Base-by-base conservation (phyloP, 2,113 vertebrate genomes). In the Xiphophorus couchianus region DNA sequence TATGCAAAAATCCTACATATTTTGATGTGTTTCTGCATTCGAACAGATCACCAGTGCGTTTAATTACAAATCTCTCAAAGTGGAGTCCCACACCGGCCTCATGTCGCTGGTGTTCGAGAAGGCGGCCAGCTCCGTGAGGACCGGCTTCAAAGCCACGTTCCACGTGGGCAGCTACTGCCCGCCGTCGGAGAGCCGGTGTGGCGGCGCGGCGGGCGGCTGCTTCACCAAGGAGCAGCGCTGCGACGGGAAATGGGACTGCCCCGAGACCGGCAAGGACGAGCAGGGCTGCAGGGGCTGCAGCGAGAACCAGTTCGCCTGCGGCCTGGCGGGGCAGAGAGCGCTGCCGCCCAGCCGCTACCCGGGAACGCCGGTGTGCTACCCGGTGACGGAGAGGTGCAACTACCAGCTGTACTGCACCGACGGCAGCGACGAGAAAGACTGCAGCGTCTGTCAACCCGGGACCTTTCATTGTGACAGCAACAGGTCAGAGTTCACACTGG, bases 351-450 rank as follows among this genome's bases (percentile, higher is more conserved):
- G 75, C 10, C 90, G 76, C 77, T 84, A 78, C 0, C 27, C 63
- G 0, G 75, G 87, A 17, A 78, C 84, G 1, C 90, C 94, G 0
- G 86, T 95, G 74, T 97, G 96, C 77, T 97, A 96, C 81, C 89
- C 94, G 0, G 87, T 91, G 1, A 84, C 92, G 0, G 96, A 97
- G 84, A 88, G 96, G 31, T 97, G 97, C 88, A 97, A 97, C 90
- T 97, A 97, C 91, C 96, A 97, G 92, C 94, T 96, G 22, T 95
- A 96, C 87, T 97, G 97, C 2, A 92, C 94, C 0, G 96, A 96
- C 0, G 95, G 95, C 19, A 95, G 95, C 0, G 97, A 97, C 0
- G 97, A 98, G 93, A 91, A 92, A 61, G 95, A 93, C 84, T 97
- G 96, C 84, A 92, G 93, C 9, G 76, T 92, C n/a, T 98, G 96